Percentiles rank a stretch among this genome's conserved stretches.
Conservation (phyloP, 2,888 invertebrate species). For the Orthosia incerta region DNA sequence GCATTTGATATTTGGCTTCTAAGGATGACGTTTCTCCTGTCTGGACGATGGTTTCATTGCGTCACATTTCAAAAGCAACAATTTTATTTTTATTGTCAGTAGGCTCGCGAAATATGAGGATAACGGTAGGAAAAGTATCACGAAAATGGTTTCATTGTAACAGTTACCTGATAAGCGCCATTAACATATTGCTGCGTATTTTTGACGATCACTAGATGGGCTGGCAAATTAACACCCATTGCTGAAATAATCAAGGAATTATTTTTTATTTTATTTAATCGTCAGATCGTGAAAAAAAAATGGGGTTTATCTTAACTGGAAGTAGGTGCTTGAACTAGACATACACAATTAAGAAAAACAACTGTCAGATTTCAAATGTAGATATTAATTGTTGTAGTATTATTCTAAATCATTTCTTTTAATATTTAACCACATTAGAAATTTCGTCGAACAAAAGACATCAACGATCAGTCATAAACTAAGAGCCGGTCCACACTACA, state of each 20-base stretch:
- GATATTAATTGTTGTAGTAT: neutral
- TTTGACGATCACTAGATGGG: constrained; percentile 95
- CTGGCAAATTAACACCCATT: constrained; percentile 96
- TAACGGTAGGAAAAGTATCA: too few species aligned
- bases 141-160: neutral
- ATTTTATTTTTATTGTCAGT: too few species aligned
- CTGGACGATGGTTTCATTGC: too few species aligned
- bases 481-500: too few species aligned
- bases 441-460: constrained; percentile 38
- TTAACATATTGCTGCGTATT: constrained; percentile 94
- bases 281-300: too few species aligned
- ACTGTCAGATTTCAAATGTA: neutral
- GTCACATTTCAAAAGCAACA: too few species aligned
- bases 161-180: constrained; percentile 88
- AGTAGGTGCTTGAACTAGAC: neutral
- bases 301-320: too few species aligned
- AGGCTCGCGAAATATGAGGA: too few species aligned
- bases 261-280: neutral
- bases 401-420: neutral
- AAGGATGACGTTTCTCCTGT: too few species aligned
- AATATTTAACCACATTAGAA: neutral
- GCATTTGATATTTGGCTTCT: too few species aligned
- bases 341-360: neutral
- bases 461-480: constrained; percentile 22
- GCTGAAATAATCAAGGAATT: constrained; percentile 85